These are phyloP conservation scores for Lycaon pictus DNA, from an alignment of 2,113 vertebrate species.

Conservation along the genomic window DNA sequence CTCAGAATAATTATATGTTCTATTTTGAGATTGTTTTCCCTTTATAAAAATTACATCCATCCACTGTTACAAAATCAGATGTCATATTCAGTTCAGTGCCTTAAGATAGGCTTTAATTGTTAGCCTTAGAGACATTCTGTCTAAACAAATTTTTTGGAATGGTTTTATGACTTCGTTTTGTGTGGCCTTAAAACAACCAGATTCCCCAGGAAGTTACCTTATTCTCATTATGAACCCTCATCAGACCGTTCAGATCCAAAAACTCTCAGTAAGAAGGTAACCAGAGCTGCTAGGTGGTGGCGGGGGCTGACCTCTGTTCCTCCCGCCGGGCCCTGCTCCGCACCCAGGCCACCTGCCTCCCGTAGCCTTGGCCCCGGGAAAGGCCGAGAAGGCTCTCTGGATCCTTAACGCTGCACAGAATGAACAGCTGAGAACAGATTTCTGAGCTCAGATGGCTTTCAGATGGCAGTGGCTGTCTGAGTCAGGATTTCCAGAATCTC, in stretches of 20 bases:
- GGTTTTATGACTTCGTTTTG: not conserved
- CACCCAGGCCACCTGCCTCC: not conserved
- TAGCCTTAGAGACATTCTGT: slow-evolving; percentile 46
- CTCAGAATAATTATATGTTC: not conserved
- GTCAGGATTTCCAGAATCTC: not conserved
- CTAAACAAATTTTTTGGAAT: not conserved
- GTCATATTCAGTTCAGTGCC: slow-evolving; percentile 10
- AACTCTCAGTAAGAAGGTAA: slow-evolving; percentile 35
- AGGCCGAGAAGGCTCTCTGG: not conserved
- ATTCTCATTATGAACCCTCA: slow-evolving; percentile 19
- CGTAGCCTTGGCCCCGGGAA: not conserved
- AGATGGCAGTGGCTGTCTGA: not conserved
- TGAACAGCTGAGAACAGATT: not conserved
- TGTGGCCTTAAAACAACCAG: not conserved
- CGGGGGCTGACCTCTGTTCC: not conserved
- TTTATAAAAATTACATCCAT: not conserved
- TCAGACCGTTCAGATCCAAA: slow-evolving; percentile 18
- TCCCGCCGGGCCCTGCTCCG: accelerated
- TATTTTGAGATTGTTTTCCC: not conserved
- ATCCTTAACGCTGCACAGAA: not conserved
- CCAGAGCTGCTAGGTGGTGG: not conserved
- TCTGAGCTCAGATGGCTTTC: not conserved
- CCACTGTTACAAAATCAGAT: slow-evolving; percentile 6
- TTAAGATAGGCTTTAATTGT: slow-evolving; percentile 4
- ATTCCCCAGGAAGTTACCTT: not conserved